Evolutionary conservation across 2,888 invertebrate species (phyloP).

Genomic region (Hemistola chrysoprasaria): DNA sequence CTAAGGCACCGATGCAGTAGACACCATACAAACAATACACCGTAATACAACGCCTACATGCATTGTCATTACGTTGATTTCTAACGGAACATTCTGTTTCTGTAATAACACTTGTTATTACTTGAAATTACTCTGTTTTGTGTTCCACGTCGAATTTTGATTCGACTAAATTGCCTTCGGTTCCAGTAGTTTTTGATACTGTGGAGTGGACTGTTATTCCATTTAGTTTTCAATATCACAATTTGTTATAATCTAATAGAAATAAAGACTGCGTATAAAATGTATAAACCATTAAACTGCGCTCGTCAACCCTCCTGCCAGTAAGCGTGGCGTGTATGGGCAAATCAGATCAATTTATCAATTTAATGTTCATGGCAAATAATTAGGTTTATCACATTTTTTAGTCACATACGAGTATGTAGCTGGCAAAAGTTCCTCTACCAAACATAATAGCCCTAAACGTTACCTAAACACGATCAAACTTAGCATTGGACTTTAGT

Average conservation of each 20-base stretch:
- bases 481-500: constrained; percentile 12
- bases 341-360: no score
- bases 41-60: background rate
- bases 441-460: constrained; percentile 7
- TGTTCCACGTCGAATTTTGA: constrained; percentile 28
- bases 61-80: constrained; percentile 41
- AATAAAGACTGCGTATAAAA: no score
- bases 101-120: constrained; percentile 43
- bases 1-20: background rate
- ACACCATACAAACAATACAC: no score
- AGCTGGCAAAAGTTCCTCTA: constrained; percentile 3
- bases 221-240: constrained; percentile 16
- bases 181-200: constrained; percentile 16
- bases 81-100: constrained; percentile 44
- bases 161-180: constrained; percentile 27
- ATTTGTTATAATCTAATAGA: no score
- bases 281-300: no score
- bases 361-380: no score
- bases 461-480: constrained; percentile 7
- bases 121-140: constrained; percentile 41
- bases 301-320: no score
- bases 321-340: no score
- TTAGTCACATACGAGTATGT: no score
- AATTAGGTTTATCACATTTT: no score
- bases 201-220: constrained; percentile 24